Conservation (phyloP, 2,888 invertebrate genomes). For the Platycnemis pennipes region DNA sequence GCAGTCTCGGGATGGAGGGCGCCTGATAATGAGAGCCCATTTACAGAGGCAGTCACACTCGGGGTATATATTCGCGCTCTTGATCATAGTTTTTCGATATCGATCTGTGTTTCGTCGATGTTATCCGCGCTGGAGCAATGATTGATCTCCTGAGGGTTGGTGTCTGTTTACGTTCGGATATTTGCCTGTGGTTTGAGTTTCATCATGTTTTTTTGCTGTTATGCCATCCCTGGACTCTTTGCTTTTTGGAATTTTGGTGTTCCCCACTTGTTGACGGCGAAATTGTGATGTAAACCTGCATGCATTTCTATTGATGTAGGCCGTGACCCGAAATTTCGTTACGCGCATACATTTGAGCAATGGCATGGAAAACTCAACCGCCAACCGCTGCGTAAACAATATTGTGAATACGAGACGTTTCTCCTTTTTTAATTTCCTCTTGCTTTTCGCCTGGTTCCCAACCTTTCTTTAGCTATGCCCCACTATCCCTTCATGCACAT, state of each 20-base stretch:
- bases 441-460: too few relatives aligned
- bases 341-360: too few relatives aligned
- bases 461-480: too few relatives aligned
- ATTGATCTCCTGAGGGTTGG: neutral
- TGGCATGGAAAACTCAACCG: too few relatives aligned
- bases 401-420: too few relatives aligned
- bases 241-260: neutral
- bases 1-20: neutral
- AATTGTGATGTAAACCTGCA: neutral
- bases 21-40: neutral
- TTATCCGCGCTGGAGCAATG: neutral
- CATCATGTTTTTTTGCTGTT: neutral
- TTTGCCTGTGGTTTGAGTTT: neutral
- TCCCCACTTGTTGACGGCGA: neutral
- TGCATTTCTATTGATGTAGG: too few relatives aligned
- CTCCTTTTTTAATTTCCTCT: too few relatives aligned
- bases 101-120: neutral
- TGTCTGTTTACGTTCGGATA: neutral
- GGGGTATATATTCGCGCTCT: neutral
- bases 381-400: too few relatives aligned
- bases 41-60: neutral
- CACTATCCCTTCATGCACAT: too few relatives aligned
- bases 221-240: neutral
- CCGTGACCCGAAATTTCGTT: too few relatives aligned
- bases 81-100: neutral